A percentile compares a stretch with the other conserved stretches of the same genome.
Evolutionary conservation across 2,113 vertebrate species (phyloP).

Genomic region (Lontra canadensis): DNA sequence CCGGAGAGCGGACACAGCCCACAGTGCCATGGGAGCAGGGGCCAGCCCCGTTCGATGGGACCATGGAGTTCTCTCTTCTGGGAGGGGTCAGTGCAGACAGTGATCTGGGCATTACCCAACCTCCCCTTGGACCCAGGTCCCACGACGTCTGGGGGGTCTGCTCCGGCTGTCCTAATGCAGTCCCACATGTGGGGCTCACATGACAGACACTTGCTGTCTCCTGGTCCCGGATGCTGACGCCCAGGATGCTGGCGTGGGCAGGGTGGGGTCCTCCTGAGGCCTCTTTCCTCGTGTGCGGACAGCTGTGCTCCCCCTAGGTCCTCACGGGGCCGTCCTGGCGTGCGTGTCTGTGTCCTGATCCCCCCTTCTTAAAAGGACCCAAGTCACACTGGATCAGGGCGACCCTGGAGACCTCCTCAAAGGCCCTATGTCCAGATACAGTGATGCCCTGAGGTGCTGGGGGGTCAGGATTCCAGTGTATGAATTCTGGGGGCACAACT

Average conservation of each 20-base stretch:
- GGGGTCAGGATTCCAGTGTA: rapidly evolving
- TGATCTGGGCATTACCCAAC: background rate
- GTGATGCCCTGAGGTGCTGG: rapidly evolving
- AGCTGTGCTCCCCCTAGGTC: rapidly evolving
- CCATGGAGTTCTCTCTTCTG: rapidly evolving
- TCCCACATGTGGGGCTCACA: rapidly evolving
- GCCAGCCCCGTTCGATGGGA: rapidly evolving
- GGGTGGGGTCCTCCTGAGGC: background rate
- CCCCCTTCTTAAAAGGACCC: background rate
- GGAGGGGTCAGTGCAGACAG: rapidly evolving
- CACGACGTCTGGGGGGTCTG: rapidly evolving
- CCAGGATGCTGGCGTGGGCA: rapidly evolving
- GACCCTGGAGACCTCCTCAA: background rate
- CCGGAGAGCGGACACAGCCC: rapidly evolving
- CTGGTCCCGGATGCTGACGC: background rate
- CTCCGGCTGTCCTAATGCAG: rapidly evolving
- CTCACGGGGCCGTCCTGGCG: rapidly evolving
- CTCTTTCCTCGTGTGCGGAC: rapidly evolving
- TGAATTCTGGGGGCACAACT: too few species aligned
- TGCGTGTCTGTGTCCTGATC: background rate
- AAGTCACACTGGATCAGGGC: rapidly evolving
- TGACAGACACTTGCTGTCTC: rapidly evolving
- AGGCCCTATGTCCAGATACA: too few species aligned
- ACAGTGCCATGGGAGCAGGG: rapidly evolving
- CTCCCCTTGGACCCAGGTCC: background rate